Evolutionary conservation across 2,888 invertebrate species (phyloP).

Genomic region (Trisateles emortualis): DNA sequence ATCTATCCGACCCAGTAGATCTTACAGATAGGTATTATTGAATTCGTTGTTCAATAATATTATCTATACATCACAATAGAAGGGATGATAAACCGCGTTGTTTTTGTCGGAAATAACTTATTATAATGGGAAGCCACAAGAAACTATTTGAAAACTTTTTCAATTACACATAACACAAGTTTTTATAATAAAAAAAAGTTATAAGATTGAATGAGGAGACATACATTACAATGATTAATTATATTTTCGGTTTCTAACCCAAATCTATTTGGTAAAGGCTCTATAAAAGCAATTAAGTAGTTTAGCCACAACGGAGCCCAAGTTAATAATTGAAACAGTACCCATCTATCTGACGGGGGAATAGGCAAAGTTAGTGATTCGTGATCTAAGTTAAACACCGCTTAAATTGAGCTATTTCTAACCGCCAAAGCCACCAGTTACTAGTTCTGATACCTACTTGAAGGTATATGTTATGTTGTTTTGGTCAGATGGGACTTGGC

Average conservation of each 20-base stretch:
- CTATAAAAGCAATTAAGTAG: conserved; percentile 31
- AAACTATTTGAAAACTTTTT: neutral
- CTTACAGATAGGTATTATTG: no score
- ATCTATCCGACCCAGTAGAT: no score
- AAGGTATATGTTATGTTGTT: conserved; percentile 8
- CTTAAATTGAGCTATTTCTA: conserved; percentile 33
- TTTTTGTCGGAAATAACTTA: neutral
- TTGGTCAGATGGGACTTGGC: conserved; percentile 6
- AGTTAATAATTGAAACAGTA: conserved; percentile 42
- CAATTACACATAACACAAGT: neutral
- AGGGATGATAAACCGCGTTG: neutral
- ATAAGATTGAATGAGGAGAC: neutral
- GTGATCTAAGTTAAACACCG: conserved; percentile 43
- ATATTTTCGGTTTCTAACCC: neutral
- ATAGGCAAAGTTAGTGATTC: conserved; percentile 40
- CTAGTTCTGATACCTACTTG: conserved; percentile 19
- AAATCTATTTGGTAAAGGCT: conserved; percentile 12
- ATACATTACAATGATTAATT: conserved; percentile 1
- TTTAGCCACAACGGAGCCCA: conserved; percentile 25
- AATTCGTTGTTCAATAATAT: neutral
- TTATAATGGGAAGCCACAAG: neutral
- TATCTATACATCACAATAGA: neutral
- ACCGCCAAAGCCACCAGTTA: conserved; percentile 18
- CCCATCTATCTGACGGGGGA: conserved; percentile 29
- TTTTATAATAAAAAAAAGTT: neutral